A percentile compares a stretch with the other conserved stretches of the same genome.
Evolutionary conservation across 1,140 invertebrate genomes (phyloP).

Genomic region (Cryptotermes secundus): DNA sequence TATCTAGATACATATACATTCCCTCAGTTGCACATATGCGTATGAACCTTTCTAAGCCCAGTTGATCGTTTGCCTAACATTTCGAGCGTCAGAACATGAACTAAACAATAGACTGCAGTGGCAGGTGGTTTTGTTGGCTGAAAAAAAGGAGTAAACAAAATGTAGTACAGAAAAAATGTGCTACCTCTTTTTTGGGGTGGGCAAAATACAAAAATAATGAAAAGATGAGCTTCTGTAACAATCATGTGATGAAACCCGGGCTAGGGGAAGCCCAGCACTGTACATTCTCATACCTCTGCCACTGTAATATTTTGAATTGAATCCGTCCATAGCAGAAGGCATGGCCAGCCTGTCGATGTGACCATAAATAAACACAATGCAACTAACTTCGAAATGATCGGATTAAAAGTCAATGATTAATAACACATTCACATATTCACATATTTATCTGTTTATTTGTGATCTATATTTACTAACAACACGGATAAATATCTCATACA

Average conservation of each 20-base stretch:
- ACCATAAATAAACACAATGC: neutral
- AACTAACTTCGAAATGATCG: neutral
- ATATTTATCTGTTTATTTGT: too few relatives aligned
- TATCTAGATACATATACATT: neutral
- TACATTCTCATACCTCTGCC: neutral
- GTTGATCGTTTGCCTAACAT: neutral
- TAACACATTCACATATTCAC: neutral
- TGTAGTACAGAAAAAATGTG: neutral
- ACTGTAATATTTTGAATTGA: neutral
- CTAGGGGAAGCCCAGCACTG: neutral
- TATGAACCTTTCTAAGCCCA: constrained; percentile 16
- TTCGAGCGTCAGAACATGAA: neutral
- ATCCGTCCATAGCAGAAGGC: neutral
- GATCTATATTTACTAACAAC: too few relatives aligned
- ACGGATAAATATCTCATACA: too few relatives aligned
- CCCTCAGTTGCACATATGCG: constrained; percentile 14
- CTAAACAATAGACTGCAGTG: constrained; percentile 10
- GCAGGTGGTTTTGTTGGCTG: constrained; percentile 13
- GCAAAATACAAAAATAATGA: neutral
- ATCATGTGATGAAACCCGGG: neutral
- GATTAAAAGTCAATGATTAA: neutral
- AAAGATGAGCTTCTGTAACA: constrained; percentile 6
- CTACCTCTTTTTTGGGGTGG: neutral
- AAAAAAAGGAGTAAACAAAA: constrained; percentile 14
- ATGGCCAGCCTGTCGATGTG: neutral